Conservation (phyloP, 2,888 invertebrate species). For the Philhelius pedissequus region DNA sequence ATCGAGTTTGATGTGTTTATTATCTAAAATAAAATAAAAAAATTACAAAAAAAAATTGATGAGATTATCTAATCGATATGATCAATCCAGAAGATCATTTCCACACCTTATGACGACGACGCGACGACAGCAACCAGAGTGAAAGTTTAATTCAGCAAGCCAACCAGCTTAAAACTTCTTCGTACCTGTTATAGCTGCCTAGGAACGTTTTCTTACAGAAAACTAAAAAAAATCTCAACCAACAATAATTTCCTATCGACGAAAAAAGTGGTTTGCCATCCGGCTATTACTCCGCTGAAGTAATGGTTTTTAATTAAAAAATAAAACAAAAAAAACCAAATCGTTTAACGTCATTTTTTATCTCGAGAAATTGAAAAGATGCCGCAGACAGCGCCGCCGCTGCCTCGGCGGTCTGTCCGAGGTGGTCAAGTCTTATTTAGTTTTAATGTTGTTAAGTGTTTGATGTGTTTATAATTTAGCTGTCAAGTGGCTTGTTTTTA, state of each 20-base stretch:
- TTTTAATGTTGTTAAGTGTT: background rate
- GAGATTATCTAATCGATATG: conserved; percentile 57
- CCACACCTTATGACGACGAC: conserved; percentile 24
- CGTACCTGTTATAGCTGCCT: background rate
- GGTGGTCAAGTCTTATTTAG: background rate
- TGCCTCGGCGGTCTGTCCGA: background rate
- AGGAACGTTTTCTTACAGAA: background rate
- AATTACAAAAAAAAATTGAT: conserved; percentile 4
- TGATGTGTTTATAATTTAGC: conserved; percentile 16
- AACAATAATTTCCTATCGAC: background rate
- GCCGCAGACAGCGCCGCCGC: background rate
- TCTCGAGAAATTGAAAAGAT: conserved; percentile 15
- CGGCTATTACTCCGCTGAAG: conserved; percentile 14
- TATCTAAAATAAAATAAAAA: conserved; percentile 2
- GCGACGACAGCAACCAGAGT: conserved; percentile 19
- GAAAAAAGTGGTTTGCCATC: conserved; percentile 9
- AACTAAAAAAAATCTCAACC: background rate
- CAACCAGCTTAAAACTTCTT: background rate
- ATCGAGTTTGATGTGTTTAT: conserved; percentile 28
- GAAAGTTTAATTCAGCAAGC: conserved; percentile 17
- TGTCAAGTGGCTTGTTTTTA: conserved; percentile 11
- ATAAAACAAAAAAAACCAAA: background rate
- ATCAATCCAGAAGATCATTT: conserved; percentile 42
- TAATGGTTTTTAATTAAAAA: conserved; percentile 19
- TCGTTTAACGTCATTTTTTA: background rate